Evolutionary conservation across 1,140 invertebrate species (phyloP).

Genomic region (Achroia grisella): DNA sequence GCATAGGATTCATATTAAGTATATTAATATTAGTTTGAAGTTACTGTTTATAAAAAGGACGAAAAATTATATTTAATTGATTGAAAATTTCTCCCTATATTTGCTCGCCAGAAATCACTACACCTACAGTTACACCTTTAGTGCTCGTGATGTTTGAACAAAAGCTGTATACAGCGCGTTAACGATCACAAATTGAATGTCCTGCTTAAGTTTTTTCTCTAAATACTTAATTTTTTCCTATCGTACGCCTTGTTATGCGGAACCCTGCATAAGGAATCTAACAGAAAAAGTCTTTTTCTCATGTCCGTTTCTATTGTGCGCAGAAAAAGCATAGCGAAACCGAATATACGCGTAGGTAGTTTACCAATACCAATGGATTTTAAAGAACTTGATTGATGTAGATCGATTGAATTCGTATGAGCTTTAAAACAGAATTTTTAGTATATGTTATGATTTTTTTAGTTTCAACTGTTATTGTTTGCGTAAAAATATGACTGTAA

Average conservation of each 20-base stretch:
- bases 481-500: no score
- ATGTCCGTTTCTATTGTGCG: slow-evolving; percentile 25
- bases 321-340: slow-evolving; percentile 52
- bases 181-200: slow-evolving; percentile 52
- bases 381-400: slow-evolving; percentile 9
- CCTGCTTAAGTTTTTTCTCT: slow-evolving; percentile 20
- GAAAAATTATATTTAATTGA: no score
- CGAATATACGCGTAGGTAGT: slow-evolving; percentile 23
- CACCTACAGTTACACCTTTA: slow-evolving; percentile 4
- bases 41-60: no score
- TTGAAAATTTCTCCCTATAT: no score
- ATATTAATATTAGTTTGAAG: no score
- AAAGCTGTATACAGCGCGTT: slow-evolving; percentile 27
- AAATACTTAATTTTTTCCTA: slow-evolving; percentile 15
- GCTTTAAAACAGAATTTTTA: no score
- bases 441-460: no score
- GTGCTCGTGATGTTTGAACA: slow-evolving; percentile 29
- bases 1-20: no score
- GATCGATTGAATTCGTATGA: no score
- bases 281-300: slow-evolving; percentile 18
- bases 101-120: background rate
- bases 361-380: slow-evolving; percentile 9
- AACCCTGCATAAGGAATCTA: slow-evolving; percentile 16
- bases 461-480: no score
- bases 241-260: slow-evolving; percentile 30